Conservation (phyloP, 2,888 invertebrate species). For the Notodonta ziczac region DNA sequence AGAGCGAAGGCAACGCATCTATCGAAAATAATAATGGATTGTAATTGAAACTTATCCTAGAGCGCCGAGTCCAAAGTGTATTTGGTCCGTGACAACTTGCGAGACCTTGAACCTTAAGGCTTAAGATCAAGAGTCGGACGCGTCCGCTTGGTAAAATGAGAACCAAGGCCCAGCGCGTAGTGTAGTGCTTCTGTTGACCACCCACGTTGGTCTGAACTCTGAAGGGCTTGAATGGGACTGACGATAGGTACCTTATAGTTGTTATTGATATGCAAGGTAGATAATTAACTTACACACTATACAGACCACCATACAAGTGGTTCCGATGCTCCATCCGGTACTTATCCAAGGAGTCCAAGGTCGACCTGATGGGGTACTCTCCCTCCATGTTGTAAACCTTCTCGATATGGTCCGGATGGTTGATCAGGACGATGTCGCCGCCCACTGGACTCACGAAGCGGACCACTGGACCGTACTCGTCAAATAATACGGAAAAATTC, state of each 20-base stretch:
- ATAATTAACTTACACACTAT: slow-evolving; percentile 79
- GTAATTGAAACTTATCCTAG: too few relatives aligned
- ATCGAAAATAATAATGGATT: too few relatives aligned
- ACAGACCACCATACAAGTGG: slow-evolving; percentile 82
- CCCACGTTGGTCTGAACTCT: too few relatives aligned
- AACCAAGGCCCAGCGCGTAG: too few relatives aligned
- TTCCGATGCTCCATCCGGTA: slow-evolving; percentile 85
- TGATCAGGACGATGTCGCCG: slow-evolving; percentile 86
- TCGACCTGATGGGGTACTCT: slow-evolving; percentile 84
- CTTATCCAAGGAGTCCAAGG: slow-evolving; percentile 86
- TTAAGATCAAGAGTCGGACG: too few relatives aligned
- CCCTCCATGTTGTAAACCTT: slow-evolving; percentile 86
- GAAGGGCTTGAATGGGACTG: too few relatives aligned
- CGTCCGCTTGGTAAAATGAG: too few relatives aligned
- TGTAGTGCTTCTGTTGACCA: too few relatives aligned
- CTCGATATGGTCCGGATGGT: slow-evolving; percentile 86
- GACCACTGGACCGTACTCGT: slow-evolving; percentile 87
- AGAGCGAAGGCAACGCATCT: too few relatives aligned
- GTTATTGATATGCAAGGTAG: neutral
- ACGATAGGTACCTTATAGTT: neutral
- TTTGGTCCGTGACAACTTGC: too few relatives aligned
- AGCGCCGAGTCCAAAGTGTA: too few relatives aligned
- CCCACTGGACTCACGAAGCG: slow-evolving; percentile 87
- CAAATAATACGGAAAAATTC: slow-evolving; percentile 67
- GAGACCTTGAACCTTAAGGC: too few relatives aligned